Evolutionary conservation across 2,113 vertebrate species (phyloP), one percentile per base, ranked within the genome.

Genomic region (Vanacampus margaritifer): DNA sequence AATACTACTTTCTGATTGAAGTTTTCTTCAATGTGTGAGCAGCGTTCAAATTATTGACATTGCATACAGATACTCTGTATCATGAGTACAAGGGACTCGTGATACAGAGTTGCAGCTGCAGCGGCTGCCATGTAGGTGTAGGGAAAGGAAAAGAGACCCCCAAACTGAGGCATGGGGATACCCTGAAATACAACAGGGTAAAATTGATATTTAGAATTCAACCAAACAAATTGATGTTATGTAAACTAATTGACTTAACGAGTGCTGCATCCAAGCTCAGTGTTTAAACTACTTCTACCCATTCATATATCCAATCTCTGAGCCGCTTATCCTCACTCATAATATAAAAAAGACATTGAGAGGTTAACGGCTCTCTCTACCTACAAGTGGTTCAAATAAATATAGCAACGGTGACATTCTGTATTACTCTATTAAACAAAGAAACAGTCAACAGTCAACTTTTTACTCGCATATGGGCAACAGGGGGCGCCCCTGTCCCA

Each of bases 81-180:
- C n/a, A n/a, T n/a, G n/a, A n/a, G n/a, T n/a, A n/a, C n/a, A n/a
- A n/a, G n/a, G n/a, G n/a, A n/a, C n/a, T n/a, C n/a, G n/a, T n/a
- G n/a, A n/a, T n/a, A n/a, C n/a, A n/a, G n/a, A 61, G 96, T 95
- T 0, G 96, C 95, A 0, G 96, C 96, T 0, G 96, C 96, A 0
- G 96, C 96, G 0, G 97, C 96, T 0, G 97, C 96, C 96, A 98
- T 98, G 88, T 99, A 99, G 82, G 96, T 98, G 91, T 98, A 99
- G 0, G 96, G 96, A 68, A 97, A 99, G 2, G 97, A 96, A 86
- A 99, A 98, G 48, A 98, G 93, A 78, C 97, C 96, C 50, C 96
- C 95, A 39, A 99, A 98, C 4, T 96, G 93, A 86, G 97, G 95
- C 97, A 99, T 96, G 57, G 97, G 96, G 85, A 99, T 98, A 92